A percentile compares a stretch with the other conserved stretches of the same genome.
Conservation (phyloP, 1,140 invertebrate genomes). For the Metaphire vulgaris region DNA sequence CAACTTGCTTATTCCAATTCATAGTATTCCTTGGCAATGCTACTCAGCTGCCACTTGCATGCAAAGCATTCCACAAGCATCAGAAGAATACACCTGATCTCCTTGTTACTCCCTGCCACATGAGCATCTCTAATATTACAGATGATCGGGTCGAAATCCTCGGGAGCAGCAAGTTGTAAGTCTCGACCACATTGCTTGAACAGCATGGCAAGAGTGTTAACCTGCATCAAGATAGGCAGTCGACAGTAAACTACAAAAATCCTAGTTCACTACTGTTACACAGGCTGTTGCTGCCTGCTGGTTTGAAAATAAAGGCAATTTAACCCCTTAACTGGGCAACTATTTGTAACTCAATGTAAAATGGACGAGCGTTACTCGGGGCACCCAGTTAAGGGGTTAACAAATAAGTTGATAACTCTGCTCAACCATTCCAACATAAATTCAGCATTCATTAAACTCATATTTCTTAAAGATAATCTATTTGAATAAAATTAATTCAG, state of each 20-base stretch:
- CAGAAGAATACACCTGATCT: background rate
- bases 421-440: too few relatives aligned
- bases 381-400: too few relatives aligned
- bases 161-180: background rate
- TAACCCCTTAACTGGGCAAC: too few relatives aligned
- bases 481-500: too few relatives aligned
- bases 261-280: too few relatives aligned
- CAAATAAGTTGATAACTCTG: too few relatives aligned
- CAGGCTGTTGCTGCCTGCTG: too few relatives aligned
- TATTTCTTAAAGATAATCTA: too few relatives aligned
- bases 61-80: background rate
- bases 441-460: too few relatives aligned
- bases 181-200: background rate
- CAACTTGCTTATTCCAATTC: background rate
- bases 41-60: background rate
- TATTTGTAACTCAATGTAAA: too few relatives aligned
- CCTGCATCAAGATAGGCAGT: background rate
- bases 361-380: too few relatives aligned
- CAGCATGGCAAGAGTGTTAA: background rate
- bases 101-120: background rate
- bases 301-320: too few relatives aligned
- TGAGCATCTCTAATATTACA: background rate
- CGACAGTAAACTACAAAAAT: background rate
- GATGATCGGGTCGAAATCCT: background rate
- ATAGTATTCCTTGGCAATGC: background rate